Conservation (phyloP, 2,797 vertebrate species). For the Huso huso region DNA sequence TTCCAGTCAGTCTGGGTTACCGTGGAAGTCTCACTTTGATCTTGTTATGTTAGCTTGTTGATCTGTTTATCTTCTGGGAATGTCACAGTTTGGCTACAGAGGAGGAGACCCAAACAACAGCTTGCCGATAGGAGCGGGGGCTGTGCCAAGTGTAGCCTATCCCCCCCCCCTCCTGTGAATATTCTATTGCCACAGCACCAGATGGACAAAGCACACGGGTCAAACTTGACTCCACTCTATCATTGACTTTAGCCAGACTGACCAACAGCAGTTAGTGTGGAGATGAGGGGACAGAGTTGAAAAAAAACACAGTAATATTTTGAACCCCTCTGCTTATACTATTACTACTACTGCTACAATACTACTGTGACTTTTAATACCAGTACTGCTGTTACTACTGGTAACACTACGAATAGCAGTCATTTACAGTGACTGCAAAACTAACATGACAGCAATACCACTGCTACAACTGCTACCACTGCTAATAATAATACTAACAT, state of each 20-base stretch:
- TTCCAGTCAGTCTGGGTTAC: background rate
- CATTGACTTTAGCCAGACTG: background rate
- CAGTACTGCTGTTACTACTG: too few species aligned
- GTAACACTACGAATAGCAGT: too few species aligned
- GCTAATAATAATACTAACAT: background rate
- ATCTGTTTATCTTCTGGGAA: too few species aligned
- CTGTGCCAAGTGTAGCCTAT: background rate
- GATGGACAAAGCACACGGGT: slow-evolving; percentile 15
- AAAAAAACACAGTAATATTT: background rate
- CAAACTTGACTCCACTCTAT: slow-evolving; percentile 2
- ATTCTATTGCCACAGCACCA: slow-evolving; percentile 6
- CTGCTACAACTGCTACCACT: too few species aligned
- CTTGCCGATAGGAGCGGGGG: slow-evolving; percentile 10
- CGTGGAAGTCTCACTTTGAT: background rate
- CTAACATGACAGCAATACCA: too few species aligned
- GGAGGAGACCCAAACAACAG: slow-evolving; percentile 14
- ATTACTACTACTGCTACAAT: too few species aligned
- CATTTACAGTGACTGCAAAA: too few species aligned
- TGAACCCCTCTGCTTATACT: too few species aligned
- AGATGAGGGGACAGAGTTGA: too few species aligned
- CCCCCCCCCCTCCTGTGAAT: background rate
- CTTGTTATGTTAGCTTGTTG: too few species aligned
- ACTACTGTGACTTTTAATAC: too few species aligned
- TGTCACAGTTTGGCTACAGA: too few species aligned
- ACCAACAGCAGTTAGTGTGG: background rate